Evolutionary conservation across 2,797 vertebrate species (phyloP).

Genomic region (Falco biarmicus): DNA sequence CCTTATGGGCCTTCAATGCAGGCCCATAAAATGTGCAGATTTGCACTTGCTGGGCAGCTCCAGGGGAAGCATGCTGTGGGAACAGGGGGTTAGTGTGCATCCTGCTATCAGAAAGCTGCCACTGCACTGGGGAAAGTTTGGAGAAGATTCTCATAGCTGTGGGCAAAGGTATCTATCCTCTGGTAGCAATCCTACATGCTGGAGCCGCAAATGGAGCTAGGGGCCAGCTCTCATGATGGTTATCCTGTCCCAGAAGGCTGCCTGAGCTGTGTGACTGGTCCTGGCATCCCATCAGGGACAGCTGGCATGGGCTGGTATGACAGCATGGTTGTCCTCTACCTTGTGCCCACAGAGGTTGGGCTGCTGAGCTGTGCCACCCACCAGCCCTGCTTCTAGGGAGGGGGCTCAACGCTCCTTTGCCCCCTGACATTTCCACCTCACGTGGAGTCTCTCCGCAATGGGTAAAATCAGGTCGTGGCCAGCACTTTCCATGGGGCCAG

Average conservation of each 20-base stretch:
- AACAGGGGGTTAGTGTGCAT: not conserved
- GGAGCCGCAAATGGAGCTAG: accelerated
- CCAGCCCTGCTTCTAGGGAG: not conserved
- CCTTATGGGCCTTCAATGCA: not conserved
- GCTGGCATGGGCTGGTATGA: not conserved
- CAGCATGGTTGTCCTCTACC: not conserved
- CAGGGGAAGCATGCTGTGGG: not conserved
- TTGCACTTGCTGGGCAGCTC: not conserved
- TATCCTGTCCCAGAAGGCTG: not conserved
- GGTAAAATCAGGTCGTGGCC: not conserved
- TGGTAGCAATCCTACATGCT: not conserved
- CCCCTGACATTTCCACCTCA: not conserved
- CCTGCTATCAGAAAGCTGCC: not conserved
- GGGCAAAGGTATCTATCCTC: not conserved
- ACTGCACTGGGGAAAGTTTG: not conserved
- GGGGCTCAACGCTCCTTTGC: accelerated
- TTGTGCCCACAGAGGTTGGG: not conserved
- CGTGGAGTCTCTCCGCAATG: accelerated
- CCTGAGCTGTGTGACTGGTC: accelerated
- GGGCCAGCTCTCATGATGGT: not conserved
- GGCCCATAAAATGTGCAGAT: constrained; percentile 15
- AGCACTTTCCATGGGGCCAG: accelerated
- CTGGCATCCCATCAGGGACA: accelerated
- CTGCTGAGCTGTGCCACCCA: not conserved
- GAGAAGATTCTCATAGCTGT: not conserved